phyloP scores from a whole-genome alignment of 2,888 invertebrate genomes.

The Lepidocyrtinus sp. region DNA sequence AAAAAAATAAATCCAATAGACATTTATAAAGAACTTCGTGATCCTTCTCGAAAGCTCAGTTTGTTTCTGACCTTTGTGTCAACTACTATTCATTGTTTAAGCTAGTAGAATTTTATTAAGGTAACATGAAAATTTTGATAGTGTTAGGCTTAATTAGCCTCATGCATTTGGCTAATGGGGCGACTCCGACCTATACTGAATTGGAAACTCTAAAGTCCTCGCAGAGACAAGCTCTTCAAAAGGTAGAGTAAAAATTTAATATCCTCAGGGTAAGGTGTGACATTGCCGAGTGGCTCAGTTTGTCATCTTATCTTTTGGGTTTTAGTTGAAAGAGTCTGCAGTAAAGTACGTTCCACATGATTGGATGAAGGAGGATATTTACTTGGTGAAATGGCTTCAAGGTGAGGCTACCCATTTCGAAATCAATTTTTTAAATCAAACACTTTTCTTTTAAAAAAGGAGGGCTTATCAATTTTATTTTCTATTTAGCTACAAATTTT shows the following conservation, averaged over 20 bases:
- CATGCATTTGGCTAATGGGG: background rate
- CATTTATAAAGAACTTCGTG: constrained; percentile 3
- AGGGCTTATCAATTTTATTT: background rate
- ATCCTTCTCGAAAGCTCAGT: background rate
- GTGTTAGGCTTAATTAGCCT: constrained; percentile 13
- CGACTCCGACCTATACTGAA: constrained; percentile 14
- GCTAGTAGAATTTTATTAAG: background rate
- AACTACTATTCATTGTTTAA: background rate
- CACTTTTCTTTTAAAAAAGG: background rate
- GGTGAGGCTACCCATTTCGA: background rate
- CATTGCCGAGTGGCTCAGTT: too few relatives aligned
- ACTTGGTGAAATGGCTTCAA: constrained; percentile 46
- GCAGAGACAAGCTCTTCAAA: constrained; percentile 34
- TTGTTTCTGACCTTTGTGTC: background rate
- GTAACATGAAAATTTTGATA: constrained; percentile 18
- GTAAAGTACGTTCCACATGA: constrained; percentile 23
- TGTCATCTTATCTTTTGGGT: too few relatives aligned
- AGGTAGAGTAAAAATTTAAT: constrained; percentile 10
- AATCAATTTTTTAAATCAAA: background rate
- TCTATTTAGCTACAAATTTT: constrained; percentile 24
- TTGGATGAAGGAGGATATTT: constrained; percentile 42
- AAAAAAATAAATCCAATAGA: too few relatives aligned
- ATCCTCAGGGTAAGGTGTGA: too few relatives aligned
- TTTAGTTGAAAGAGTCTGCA: constrained; percentile 32
- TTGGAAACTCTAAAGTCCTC: constrained; percentile 29